Conservation (phyloP, 2,113 vertebrate genomes). For the Vulpes lagopus region DNA sequence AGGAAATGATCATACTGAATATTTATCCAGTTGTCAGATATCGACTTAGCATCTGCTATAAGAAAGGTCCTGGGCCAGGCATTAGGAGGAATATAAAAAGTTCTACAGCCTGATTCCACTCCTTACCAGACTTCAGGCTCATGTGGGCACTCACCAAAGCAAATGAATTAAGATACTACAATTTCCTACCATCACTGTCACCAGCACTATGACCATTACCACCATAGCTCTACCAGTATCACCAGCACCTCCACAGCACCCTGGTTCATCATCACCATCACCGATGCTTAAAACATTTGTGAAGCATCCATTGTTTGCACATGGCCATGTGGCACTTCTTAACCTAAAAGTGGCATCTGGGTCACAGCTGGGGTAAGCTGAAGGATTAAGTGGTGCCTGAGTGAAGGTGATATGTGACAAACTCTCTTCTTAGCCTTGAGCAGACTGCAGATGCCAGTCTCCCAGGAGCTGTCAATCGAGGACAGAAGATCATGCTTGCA, state of each 20-base stretch:
- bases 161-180: neutral
- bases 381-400: constrained; percentile 46
- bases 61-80: neutral
- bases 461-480: constrained; percentile 50
- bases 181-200: neutral
- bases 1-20: neutral
- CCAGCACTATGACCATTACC: neutral
- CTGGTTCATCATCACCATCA: neutral
- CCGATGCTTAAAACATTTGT: neutral
- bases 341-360: constrained; percentile 21
- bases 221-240: neutral
- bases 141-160: neutral
- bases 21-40: neutral
- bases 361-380: constrained; percentile 13
- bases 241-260: neutral
- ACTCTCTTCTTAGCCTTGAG: constrained; percentile 40
- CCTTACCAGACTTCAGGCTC: neutral
- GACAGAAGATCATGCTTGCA: constrained; percentile 32
- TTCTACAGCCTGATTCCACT: neutral
- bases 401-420: constrained; percentile 57
- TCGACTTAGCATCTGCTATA: neutral
- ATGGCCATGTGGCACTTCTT: neutral
- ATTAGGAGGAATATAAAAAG: neutral
- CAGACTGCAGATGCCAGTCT: constrained; percentile 40
- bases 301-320: neutral